Evolutionary conservation across 1,140 invertebrate genomes (phyloP), one percentile per base, ranked within the genome.

Genomic region (Heliconius hewitsoni): DNA sequence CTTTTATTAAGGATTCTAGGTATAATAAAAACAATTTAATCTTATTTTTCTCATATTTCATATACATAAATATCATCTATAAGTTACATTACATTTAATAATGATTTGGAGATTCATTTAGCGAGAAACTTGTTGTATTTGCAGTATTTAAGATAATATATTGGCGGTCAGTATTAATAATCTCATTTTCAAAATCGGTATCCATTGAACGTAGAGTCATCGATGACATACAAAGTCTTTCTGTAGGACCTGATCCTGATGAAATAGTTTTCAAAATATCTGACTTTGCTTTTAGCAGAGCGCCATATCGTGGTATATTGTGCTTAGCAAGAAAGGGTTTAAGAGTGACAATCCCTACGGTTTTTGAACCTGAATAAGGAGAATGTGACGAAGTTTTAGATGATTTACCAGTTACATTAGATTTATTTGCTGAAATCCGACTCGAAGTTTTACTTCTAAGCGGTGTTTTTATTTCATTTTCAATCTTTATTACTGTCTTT

Each of bases 401-500:
- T 9, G 82, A 73, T 50, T 85, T 80, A 72, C 77, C 74, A n/a
- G 80, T 74, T 27, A 55, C 46, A 42, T 77, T 57, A 34, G 81
- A 73, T 74, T 72, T 72, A 57, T 81, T 84, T 23, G 39, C 74
- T 46, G 79, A 82, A 37, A 73, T 46, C 16, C 70, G 72, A 76
- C 78, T 81, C 16, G 78, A 57, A 50, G 73, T 55, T 66, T 82
- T 71, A 52, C 50, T 76, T 78, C 71, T 86, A 3, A 79, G 19
- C 6, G 85, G 83, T 70, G 76, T 71, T 80, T 83, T 86, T 34
- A 84, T 71, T 84, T 89, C 85, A 50, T 81, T 86, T 75, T 85
- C 86, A 23, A 85, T 83, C 81, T 84, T 88, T 66, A 91, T 86
- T 9, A 88, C 81, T 77, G 87, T 90, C 39, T 83, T 87, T 66